phyloP scores from a whole-genome alignment of 1,140 invertebrate species.

The Drosophila saltans region DNA sequence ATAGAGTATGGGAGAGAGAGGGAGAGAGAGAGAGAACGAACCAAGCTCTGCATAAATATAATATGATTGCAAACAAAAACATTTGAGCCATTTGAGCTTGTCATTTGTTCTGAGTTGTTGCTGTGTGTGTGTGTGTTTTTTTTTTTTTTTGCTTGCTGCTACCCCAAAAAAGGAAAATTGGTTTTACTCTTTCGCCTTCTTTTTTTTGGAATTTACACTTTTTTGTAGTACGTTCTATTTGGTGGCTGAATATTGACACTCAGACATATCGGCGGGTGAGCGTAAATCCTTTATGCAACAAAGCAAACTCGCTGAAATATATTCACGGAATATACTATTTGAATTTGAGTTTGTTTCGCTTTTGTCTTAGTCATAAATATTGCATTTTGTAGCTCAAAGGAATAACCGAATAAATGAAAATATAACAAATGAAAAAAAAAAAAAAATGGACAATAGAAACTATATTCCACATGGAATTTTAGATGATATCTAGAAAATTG shows the following conservation, averaged over 20 bases:
- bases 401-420: constrained; percentile 10
- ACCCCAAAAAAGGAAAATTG: constrained; percentile 10
- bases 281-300: constrained; percentile 2
- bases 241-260: constrained; percentile 23
- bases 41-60: constrained; percentile 68
- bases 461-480: constrained; percentile 12
- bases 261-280: constrained; percentile 13
- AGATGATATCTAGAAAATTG: not conserved
- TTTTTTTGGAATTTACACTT: constrained; percentile 1
- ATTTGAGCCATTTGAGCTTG: constrained; percentile 66
- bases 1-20: not conserved
- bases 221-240: not conserved
- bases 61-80: constrained; percentile 69
- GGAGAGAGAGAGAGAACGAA: not conserved
- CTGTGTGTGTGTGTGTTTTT: constrained; percentile 13
- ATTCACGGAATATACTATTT: not conserved
- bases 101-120: constrained; percentile 51
- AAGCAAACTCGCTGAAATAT: constrained; percentile 5
- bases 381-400: constrained; percentile 10
- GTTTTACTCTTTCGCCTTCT: not conserved
- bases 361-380: constrained; percentile 21
- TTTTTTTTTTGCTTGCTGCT: constrained; percentile 15
- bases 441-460: not conserved
- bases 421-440: not conserved
- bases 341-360: not conserved